Conservation (phyloP, 2,113 vertebrate genomes). For the Osmerus eperlanus region DNA sequence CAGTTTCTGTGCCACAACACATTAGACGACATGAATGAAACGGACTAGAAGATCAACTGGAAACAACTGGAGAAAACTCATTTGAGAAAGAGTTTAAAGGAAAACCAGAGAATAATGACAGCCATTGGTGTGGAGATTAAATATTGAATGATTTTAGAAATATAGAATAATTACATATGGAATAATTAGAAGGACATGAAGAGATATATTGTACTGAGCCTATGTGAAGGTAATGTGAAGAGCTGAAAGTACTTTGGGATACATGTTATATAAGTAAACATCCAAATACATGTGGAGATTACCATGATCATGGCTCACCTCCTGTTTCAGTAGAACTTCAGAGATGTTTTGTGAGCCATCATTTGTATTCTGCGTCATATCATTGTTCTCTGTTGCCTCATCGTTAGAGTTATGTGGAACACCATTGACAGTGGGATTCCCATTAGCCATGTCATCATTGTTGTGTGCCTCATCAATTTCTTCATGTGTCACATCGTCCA, state of each 20-base stretch:
- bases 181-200: too few species aligned
- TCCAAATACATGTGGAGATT: not conserved
- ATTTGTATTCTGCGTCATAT: slow-evolving; percentile 20
- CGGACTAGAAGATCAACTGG: too few species aligned
- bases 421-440: slow-evolving; percentile 18
- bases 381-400: slow-evolving; percentile 16
- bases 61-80: too few species aligned
- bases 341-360: slow-evolving; percentile 69
- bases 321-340: slow-evolving; percentile 73
- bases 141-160: too few species aligned
- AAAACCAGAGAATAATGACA: too few species aligned
- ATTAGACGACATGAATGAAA: not conserved
- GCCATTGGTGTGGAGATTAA: too few species aligned
- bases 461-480: slow-evolving; percentile 8
- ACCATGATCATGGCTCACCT: slow-evolving; percentile 51
- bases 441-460: slow-evolving; percentile 40
- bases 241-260: too few species aligned
- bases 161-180: too few species aligned
- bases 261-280: too few species aligned
- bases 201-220: too few species aligned
- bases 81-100: too few species aligned
- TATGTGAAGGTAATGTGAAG: too few species aligned
- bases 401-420: slow-evolving; percentile 9
- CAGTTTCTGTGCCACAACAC: slow-evolving; percentile 78
- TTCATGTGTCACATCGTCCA: not conserved